These are phyloP conservation scores for Diphyllodes magnificus DNA, from an alignment of 2,113 vertebrate species.

Conservation along the genomic window DNA sequence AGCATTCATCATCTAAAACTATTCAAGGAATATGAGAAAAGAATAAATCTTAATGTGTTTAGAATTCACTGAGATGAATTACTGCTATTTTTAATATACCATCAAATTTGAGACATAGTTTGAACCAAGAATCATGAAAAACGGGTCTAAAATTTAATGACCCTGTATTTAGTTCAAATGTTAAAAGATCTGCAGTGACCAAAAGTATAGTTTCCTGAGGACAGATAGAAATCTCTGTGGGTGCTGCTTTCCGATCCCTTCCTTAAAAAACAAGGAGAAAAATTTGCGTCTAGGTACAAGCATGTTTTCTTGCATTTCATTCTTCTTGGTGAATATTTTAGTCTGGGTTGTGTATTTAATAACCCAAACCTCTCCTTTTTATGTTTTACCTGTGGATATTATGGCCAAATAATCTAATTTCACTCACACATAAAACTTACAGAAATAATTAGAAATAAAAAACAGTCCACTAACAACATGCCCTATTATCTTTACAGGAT, in stretches of 20 bases:
- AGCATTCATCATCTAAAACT: neutral
- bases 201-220: neutral
- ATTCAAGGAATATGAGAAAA: neutral
- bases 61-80: neutral
- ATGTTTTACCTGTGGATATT: neutral
- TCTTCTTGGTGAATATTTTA: neutral
- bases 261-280: neutral
- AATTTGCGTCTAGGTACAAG: neutral
- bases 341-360: neutral
- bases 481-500: neutral
- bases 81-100: neutral
- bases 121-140: neutral
- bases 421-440: neutral
- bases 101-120: neutral
- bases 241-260: neutral
- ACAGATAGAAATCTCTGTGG: neutral
- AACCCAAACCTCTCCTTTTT: neutral
- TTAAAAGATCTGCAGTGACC: neutral
- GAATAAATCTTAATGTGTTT: neutral
- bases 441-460: neutral
- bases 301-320: neutral
- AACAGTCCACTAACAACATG: neutral
- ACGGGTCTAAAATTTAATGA: neutral
- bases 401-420: neutral
- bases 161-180: neutral